Evolutionary conservation across 1,140 invertebrate species (phyloP).

Genomic region (Medauroidea extradentata): DNA sequence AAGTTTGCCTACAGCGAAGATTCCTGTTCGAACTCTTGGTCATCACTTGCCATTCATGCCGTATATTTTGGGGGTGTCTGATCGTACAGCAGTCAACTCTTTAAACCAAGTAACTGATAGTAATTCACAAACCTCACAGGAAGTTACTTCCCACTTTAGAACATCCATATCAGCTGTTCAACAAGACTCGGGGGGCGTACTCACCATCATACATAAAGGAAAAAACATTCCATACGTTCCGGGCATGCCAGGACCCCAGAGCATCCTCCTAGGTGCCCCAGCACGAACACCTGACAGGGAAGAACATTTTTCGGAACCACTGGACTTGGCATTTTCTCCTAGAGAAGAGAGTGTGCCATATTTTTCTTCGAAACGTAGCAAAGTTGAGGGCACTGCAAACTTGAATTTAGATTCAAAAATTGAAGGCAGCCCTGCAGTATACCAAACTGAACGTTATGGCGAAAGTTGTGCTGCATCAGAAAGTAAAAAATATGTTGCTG

Average conservation of each 20-base stretch:
- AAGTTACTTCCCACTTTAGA: background rate
- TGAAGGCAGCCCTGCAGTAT: too few relatives aligned
- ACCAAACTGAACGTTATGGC: too few relatives aligned
- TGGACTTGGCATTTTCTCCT: constrained; percentile 35
- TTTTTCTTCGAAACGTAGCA: too few relatives aligned
- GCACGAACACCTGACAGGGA: background rate
- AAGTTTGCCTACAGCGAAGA: constrained; percentile 47
- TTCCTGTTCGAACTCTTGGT: constrained; percentile 24
- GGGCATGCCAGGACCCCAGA: constrained; percentile 78
- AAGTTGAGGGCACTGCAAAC: too few relatives aligned
- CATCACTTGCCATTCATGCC: constrained; percentile 13
- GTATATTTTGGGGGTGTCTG: constrained; percentile 1
- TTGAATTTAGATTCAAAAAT: too few relatives aligned
- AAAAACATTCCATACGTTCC: constrained; percentile 76
- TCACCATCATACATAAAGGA: constrained; percentile 49
- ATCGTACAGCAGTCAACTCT: constrained; percentile 39
- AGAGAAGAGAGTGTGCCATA: too few relatives aligned
- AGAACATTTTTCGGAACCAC: constrained; percentile 34
- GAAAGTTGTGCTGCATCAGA: too few relatives aligned
- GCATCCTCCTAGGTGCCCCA: constrained; percentile 26
- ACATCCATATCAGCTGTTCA: background rate
- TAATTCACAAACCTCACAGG: constrained; percentile 57
- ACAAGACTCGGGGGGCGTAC: constrained; percentile 14
- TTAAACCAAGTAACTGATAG: constrained; percentile 58
- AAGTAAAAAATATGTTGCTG: too few relatives aligned